Base-by-base conservation (phyloP, 2,888 invertebrate genomes). In the Melinaea menophilus region DNA sequence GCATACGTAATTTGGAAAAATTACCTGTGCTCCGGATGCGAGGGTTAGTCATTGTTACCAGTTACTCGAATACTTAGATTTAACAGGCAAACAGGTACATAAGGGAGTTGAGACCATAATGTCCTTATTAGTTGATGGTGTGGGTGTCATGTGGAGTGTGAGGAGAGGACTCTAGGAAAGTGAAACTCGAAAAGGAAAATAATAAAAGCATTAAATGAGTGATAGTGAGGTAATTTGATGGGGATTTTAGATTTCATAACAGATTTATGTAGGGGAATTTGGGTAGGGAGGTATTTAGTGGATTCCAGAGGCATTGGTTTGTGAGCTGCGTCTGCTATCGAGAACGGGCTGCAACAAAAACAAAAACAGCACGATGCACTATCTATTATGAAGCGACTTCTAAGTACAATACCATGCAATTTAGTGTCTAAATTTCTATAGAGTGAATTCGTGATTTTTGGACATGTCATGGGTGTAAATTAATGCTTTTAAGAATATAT, bases 281-380 rank as follows among this genome's bases (percentile, higher is more conserved):
- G 69, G 64, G 67, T 63, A 68, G 72, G 22, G 72, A 72, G 78
- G 73, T 78, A 76, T 74, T 84, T 77, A 83, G 77, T 84, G 74
- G 78, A 78, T 72, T 80, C 84, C 81, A 74, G 79, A 76, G 78
- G 78, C 67, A 77, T 80, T 78, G 82, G 79, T 78, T 79, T 83
- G 80, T 73, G 83, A 79, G 76, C 85, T 76, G 85, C 86, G 80
- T 79, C 86, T 78, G 85, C 78, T 80, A 83, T 80, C 75, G 81
- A 80, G 78, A 81, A 81, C 77, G 81, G 81, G 77, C 90, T 90
- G 90, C 88, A 90, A 90, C 89, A 90, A 80, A 89, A 84, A 83
- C 72, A 83, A 79, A 88, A 84, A 87, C 82, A 79, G 84, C 87
- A 82, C 82, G 80, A 87, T 90, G 89, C 90, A 86, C 85, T 79